phyloP scores from a whole-genome alignment of 2,113 vertebrate genomes.

The Hippoglossus stenolepis region DNA sequence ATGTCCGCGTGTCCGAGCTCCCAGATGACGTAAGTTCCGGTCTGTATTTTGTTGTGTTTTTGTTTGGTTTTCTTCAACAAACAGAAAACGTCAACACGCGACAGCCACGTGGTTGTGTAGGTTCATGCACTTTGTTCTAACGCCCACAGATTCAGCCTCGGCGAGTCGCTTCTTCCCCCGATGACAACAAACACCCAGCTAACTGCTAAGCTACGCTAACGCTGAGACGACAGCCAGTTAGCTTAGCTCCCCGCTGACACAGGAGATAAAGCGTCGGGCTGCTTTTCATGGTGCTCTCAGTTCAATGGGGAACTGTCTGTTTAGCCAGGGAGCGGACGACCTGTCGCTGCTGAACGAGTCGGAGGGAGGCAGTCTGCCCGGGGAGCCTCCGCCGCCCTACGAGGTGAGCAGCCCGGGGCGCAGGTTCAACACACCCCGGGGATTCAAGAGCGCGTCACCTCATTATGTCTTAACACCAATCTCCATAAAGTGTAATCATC shows the following conservation, averaged over 20 bases:
- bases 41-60: conserved; percentile 26
- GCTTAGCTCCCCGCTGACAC: not conserved
- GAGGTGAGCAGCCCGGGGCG: conserved; percentile 65
- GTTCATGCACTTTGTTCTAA: too few species aligned
- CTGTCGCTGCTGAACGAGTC: conserved; percentile 88
- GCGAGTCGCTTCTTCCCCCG: not conserved
- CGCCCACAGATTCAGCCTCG: too few species aligned
- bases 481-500: too few species aligned
- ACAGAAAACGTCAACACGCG: not conserved
- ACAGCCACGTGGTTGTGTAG: not conserved
- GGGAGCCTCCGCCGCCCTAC: conserved; percentile 83
- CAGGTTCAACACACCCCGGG: conserved; percentile 1
- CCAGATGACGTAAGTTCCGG: not conserved
- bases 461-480: not conserved
- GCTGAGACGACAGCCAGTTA: not conserved
- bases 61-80: conserved; percentile 47
- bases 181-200: conserved; percentile 32
- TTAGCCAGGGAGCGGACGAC: conserved; percentile 85
- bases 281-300: conserved; percentile 62
- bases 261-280: not conserved
- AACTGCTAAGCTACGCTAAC: conserved; percentile 38
- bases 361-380: conserved; percentile 85
- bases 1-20: not conserved
- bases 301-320: conserved; percentile 88
- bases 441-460: not conserved